These are phyloP conservation scores for Synodontis membranacea DNA, from an alignment of 2,113 vertebrate species.

Conservation along the genomic window DNA sequence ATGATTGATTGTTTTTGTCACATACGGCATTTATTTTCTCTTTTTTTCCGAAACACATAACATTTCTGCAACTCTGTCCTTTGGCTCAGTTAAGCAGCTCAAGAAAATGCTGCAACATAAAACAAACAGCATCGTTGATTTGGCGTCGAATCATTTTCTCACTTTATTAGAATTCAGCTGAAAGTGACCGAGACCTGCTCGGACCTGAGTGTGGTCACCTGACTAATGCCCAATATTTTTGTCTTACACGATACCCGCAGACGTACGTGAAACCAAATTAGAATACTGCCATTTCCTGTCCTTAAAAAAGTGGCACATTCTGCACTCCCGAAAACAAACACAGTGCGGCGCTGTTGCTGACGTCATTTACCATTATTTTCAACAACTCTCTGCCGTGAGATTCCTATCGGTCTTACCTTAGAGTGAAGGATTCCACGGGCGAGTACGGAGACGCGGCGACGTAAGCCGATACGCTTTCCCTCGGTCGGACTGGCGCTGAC, in stretches of 20 bases:
- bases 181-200: not conserved
- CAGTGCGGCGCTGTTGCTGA: not conserved
- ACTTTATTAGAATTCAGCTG: too few species aligned
- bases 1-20: too few species aligned
- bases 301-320: not conserved
- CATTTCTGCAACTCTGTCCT: not conserved
- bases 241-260: too few species aligned
- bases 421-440: conserved; percentile 85
- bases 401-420: conserved; percentile 77
- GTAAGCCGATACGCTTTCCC: conserved; percentile 82
- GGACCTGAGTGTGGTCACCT: not conserved
- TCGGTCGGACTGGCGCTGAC: conserved; percentile 80
- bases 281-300: not conserved
- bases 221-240: too few species aligned
- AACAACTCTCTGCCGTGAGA: not conserved
- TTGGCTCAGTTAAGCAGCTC: too few species aligned
- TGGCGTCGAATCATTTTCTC: not conserved
- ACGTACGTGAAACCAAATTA: not conserved
- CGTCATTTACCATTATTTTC: not conserved
- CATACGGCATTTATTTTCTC: not conserved
- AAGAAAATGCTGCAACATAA: not conserved
- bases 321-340: not conserved
- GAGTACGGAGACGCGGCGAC: conserved; percentile 80
- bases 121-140: not conserved
- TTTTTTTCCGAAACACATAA: not conserved